Percentiles rank a stretch among this genome's conserved stretches.
Conservation (phyloP, 2,888 invertebrate species). For the Cyclophora albipunctata region DNA sequence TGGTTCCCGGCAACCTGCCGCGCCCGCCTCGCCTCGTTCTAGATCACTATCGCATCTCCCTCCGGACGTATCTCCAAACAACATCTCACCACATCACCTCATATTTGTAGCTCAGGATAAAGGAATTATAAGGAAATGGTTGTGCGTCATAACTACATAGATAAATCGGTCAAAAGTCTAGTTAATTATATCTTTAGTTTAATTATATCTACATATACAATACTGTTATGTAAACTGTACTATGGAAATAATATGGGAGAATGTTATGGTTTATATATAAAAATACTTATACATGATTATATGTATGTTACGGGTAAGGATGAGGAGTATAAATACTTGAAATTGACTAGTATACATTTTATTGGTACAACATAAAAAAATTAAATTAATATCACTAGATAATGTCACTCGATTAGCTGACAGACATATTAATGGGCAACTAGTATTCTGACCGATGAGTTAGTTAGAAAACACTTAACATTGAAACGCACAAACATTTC, state of each 20-base stretch:
- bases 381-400: slow-evolving; percentile 74
- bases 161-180: slow-evolving; percentile 74
- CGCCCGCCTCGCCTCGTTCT: slow-evolving; percentile 27
- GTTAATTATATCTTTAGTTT: slow-evolving; percentile 50
- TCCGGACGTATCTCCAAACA: slow-evolving; percentile 23
- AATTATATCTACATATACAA: slow-evolving; percentile 41
- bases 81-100: slow-evolving; percentile 20
- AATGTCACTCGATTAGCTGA: slow-evolving; percentile 67
- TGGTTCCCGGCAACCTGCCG: slow-evolving; percentile 46
- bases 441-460: slow-evolving; percentile 66
- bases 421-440: slow-evolving; percentile 42
- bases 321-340: slow-evolving; percentile 52
- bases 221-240: slow-evolving; percentile 39
- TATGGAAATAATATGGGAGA: slow-evolving; percentile 35
- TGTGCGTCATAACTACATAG: slow-evolving; percentile 66
- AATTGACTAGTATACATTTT: slow-evolving; percentile 68
- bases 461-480: slow-evolving; percentile 24
- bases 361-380: slow-evolving; percentile 48
- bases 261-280: slow-evolving; percentile 33
- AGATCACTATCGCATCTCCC: slow-evolving; percentile 31
- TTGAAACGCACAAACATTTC: slow-evolving; percentile 57
- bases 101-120: slow-evolving; percentile 16
- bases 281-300: slow-evolving; percentile 27
- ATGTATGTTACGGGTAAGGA: slow-evolving; percentile 43
- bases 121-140: slow-evolving; percentile 32